Evolutionary conservation across 2,797 vertebrate species (phyloP).

Genomic region (Sebastes steindachneri): DNA sequence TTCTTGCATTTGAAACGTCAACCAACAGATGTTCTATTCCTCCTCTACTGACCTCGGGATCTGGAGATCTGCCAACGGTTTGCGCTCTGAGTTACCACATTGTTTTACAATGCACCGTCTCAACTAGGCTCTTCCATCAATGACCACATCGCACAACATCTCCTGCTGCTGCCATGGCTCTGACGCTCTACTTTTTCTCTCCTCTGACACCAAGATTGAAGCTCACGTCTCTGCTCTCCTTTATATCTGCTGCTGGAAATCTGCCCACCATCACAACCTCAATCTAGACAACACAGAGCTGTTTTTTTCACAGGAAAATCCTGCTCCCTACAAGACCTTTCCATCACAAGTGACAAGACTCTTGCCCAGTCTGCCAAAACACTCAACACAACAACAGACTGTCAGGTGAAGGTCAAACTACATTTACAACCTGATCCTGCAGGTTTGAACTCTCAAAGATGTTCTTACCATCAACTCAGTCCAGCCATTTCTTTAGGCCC

Average conservation of each 20-base stretch:
- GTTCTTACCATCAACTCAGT: background rate
- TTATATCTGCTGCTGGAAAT: conserved; percentile 29
- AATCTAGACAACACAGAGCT: conserved; percentile 17
- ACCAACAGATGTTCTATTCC: background rate
- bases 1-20: background rate
- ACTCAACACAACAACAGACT: background rate
- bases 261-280: conserved; percentile 17
- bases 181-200: background rate
- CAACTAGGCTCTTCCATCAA: background rate
- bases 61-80: background rate
- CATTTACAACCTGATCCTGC: background rate
- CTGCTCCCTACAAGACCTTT: conserved; percentile 21
- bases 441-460: background rate
- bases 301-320: background rate
- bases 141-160: background rate
- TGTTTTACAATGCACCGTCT: background rate
- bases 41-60: background rate
- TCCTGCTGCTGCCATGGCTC: background rate
- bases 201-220: conserved; percentile 10
- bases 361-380: background rate
- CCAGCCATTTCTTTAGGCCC: background rate
- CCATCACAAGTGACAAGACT: conserved; percentile 30
- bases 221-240: background rate
- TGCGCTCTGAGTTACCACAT: background rate
- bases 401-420: conserved; percentile 10